phyloP scores from a whole-genome alignment of 2,113 vertebrate genomes.

The Carassius carassius region DNA sequence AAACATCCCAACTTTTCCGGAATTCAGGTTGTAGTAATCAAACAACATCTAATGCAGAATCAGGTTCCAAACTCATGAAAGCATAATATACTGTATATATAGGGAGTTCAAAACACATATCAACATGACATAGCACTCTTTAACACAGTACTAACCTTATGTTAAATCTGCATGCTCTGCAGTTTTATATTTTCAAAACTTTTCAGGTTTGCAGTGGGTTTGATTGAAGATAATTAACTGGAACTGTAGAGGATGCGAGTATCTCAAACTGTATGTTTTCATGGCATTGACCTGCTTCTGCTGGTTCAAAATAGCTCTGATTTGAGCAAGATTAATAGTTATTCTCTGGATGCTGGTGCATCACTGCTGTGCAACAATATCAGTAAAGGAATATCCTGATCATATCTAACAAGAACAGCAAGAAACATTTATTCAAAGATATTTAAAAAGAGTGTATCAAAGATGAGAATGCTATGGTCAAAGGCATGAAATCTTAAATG shows the following conservation, averaged over 20 bases:
- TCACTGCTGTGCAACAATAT: slow-evolving; percentile 60
- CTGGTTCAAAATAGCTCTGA: slow-evolving; percentile 78
- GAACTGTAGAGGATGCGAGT: slow-evolving; percentile 65
- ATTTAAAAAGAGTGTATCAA: background rate
- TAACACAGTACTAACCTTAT: slow-evolving; percentile 25
- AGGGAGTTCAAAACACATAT: background rate
- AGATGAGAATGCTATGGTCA: background rate
- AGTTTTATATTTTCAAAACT: slow-evolving; percentile 61
- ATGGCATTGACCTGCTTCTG: slow-evolving; percentile 75
- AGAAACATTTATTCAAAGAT: background rate
- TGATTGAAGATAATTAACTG: slow-evolving; percentile 74
- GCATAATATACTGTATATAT: background rate
- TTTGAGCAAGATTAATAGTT: slow-evolving; percentile 77
- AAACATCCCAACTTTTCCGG: too few species aligned
- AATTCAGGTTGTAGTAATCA: background rate
- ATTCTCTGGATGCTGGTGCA: slow-evolving; percentile 56
- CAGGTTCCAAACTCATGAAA: background rate
- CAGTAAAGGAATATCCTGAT: slow-evolving; percentile 65
- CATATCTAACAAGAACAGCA: slow-evolving; percentile 51
- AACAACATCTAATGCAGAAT: background rate
- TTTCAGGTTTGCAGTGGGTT: slow-evolving; percentile 48
- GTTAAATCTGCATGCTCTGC: slow-evolving; percentile 69
- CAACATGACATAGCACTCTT: slow-evolving; percentile 43
- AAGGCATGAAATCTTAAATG: background rate
- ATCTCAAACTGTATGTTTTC: slow-evolving; percentile 66